Base-by-base conservation (phyloP, 2,797 vertebrate species). In the Schizopygopsis malacanthus region DNA sequence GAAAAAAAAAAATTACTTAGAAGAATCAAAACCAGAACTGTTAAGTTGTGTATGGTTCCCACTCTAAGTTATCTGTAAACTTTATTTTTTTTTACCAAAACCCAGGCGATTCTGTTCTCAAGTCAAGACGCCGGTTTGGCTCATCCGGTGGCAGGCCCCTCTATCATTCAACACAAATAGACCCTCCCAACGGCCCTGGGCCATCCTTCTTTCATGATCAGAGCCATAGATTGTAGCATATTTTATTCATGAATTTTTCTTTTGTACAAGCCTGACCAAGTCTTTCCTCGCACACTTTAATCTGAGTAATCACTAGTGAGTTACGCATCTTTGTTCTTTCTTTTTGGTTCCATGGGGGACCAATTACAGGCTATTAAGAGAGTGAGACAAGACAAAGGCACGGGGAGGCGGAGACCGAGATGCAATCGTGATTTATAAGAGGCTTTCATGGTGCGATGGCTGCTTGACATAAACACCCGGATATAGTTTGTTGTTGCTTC, bases 311-410 rank as follows among this genome's bases (percentile, higher is more conserved):
- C 87, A 88, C 90, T 82, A 87, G 85, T 81, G 89, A 93, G 90
- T 90, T 88, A 93, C 89, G 89, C 88, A 91, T 90, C 87, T 88
- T 84, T 92, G 90, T 86, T 90, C 43, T 89, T 90, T 86, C 83
- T 86, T 83, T 90, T 90, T 80, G 2, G 50, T 91, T 89, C 87
- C 84, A 86, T 76, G 79, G 87, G 90, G 87, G 91, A 91, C 88
- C 91, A 94, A 93, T 94, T 92, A 92, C 72, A 86, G 83, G 47
- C 87, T 90, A 91, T 94, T 94, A 93, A 89, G 87, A 85, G 54
- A 43, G 11, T 89, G 63, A 43, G 78, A 85, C 56, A 88, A 88
- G 75, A 71, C 85, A 89, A 82, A 88, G 87, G 89, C 91, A 88
- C 77, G 83, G 86, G 86, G 81, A 81, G 92, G 86, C 85, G 59